phyloP scores from a whole-genome alignment of 2,113 vertebrate genomes.

The Ictalurus punctatus region DNA sequence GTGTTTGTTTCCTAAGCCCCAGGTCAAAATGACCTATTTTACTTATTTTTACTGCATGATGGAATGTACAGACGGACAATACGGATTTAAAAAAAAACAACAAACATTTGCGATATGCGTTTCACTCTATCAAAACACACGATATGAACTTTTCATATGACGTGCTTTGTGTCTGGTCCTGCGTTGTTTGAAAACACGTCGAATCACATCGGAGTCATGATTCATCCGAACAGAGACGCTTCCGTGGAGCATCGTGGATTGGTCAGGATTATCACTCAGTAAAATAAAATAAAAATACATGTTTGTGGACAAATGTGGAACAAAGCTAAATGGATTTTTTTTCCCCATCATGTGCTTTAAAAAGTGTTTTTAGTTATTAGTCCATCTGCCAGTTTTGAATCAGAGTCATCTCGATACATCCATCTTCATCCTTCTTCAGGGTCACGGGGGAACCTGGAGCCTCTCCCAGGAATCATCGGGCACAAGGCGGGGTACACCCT shows the following conservation, averaged over 20 bases:
- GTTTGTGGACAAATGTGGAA: not conserved
- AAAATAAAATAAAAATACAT: not conserved
- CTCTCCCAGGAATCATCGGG: too few relatives aligned
- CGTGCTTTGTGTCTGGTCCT: not conserved
- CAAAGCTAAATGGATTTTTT: not conserved
- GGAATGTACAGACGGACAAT: not conserved
- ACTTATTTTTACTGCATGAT: not conserved
- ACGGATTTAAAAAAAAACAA: not conserved
- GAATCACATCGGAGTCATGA: not conserved
- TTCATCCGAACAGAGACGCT: not conserved
- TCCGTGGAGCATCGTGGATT: not conserved
- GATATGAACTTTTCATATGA: constrained; percentile 6
- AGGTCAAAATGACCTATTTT: constrained; percentile 2
- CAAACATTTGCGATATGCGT: not conserved
- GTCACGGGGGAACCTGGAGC: too few relatives aligned
- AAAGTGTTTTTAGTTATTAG: not conserved
- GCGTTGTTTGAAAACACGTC: not conserved
- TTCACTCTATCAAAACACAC: not conserved
- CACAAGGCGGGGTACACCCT: too few relatives aligned
- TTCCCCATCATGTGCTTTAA: too few relatives aligned
- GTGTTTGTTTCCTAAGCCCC: not conserved
- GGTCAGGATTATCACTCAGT: not conserved
- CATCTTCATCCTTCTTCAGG: too few relatives aligned
- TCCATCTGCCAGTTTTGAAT: not conserved
- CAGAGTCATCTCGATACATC: not conserved